Conservation (phyloP, 2,797 vertebrate species). For the Leptatherina wallacei region DNA sequence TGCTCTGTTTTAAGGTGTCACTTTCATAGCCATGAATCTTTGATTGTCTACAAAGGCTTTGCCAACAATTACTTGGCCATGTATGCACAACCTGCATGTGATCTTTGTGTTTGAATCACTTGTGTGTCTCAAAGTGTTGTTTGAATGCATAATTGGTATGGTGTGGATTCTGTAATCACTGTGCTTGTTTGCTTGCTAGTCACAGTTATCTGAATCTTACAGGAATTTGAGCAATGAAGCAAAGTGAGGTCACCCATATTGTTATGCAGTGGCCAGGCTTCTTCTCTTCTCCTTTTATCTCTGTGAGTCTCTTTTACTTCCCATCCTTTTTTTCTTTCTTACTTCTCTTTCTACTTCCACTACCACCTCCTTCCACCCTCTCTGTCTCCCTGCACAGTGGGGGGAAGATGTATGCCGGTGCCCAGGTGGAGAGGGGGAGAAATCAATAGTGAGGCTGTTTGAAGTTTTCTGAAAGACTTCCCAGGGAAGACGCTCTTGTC, state of each 20-base stretch:
- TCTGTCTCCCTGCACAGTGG: conserved; percentile 62
- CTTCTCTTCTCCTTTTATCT: conserved; percentile 79
- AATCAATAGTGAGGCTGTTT: conserved; percentile 88
- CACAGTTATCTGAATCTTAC: conserved; percentile 58
- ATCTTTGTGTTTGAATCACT: conserved; percentile 62
- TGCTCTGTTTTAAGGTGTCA: conserved; percentile 55
- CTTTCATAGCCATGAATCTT: conserved; percentile 62
- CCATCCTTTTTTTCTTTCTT: conserved; percentile 52
- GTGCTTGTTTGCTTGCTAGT: conserved; percentile 41
- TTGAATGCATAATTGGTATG: conserved; percentile 65
- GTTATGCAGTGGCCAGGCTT: conserved; percentile 77
- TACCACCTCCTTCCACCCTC: conserved; percentile 58
- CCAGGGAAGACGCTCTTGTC: conserved; percentile 88
- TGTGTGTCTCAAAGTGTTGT: conserved; percentile 61
- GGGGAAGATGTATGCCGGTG: conserved; percentile 83
- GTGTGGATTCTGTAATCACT: conserved; percentile 53
- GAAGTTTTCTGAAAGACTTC: conserved; percentile 90
- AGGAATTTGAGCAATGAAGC: conserved; percentile 69
- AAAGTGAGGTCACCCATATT: conserved; percentile 80
- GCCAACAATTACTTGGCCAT: conserved; percentile 52
- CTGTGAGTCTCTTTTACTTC: conserved; percentile 70
- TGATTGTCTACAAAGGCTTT: conserved; percentile 68
- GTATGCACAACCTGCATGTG: conserved; percentile 49
- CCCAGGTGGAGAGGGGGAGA: conserved; percentile 82
- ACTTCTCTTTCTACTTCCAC: conserved; percentile 73